Percentiles rank a stretch among this genome's conserved stretches.
Evolutionary conservation across 2,888 invertebrate species (phyloP).

Genomic region (Pardosa pseudoannulata): DNA sequence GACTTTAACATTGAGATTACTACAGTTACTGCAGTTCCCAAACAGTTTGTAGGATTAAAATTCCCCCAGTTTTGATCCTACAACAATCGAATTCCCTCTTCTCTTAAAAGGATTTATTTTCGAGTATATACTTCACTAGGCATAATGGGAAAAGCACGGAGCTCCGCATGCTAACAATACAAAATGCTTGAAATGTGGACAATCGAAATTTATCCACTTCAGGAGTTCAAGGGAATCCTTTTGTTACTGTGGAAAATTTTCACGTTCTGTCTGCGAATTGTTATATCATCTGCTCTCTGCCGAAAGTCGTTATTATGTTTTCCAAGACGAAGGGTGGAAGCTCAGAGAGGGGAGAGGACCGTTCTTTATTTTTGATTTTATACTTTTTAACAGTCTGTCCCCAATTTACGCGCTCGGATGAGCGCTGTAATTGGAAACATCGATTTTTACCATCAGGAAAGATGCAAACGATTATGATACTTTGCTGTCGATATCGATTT

Average conservation of each 20-base stretch:
- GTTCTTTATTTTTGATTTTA: neutral
- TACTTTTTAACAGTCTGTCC: constrained; percentile 2
- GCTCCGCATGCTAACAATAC: neutral
- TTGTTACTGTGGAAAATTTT: neutral
- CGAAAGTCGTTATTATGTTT: neutral
- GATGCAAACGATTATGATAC: constrained; percentile 1
- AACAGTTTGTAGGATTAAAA: no score
- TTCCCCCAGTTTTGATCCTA: no score
- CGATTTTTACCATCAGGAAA: neutral
- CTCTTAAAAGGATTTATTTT: neutral
- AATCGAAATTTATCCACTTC: constrained; percentile 1
- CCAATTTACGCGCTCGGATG: neutral
- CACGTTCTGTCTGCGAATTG: neutral
- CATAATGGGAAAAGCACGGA: neutral
- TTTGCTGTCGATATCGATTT: constrained; percentile 1
- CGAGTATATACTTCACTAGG: neutral
- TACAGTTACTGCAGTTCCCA: no score
- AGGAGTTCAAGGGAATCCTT: neutral
- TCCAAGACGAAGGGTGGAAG: no score
- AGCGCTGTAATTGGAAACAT: constrained; percentile 1
- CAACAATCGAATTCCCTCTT: no score
- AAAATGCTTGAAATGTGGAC: neutral
- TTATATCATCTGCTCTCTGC: neutral
- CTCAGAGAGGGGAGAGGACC: no score
- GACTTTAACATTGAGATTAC: no score